Evolutionary conservation across 2,888 invertebrate genomes (phyloP).

Genomic region (Thymelicus sylvestris): DNA sequence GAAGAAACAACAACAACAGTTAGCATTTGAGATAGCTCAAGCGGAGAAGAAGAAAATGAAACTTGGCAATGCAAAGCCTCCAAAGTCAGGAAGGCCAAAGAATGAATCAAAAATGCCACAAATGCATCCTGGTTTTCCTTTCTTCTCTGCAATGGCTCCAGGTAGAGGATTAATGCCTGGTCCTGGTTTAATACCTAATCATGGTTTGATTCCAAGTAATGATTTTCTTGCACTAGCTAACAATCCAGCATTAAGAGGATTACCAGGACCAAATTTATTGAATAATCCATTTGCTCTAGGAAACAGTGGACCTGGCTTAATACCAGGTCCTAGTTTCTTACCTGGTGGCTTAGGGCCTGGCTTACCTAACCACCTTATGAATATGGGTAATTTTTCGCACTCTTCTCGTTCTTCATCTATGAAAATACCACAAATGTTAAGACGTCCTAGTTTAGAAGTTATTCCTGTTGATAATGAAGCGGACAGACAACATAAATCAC

Average conservation of each 20-base stretch:
- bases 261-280: constrained; percentile 70
- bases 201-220: constrained; percentile 78
- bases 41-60: constrained; percentile 71
- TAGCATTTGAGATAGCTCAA: constrained; percentile 72
- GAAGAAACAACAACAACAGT: constrained; percentile 77
- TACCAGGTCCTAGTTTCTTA: constrained; percentile 82
- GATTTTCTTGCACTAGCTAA: constrained; percentile 75
- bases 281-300: constrained; percentile 82
- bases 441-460: constrained; percentile 84
- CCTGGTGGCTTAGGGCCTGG: constrained; percentile 62
- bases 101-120: constrained; percentile 71
- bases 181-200: constrained; percentile 74
- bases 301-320: constrained; percentile 85
- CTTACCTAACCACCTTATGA: constrained; percentile 81
- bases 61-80: constrained; percentile 61
- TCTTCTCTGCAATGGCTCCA: constrained; percentile 75
- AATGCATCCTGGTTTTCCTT: constrained; percentile 75
- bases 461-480: constrained; percentile 82
- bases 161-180: constrained; percentile 85
- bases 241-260: constrained; percentile 76
- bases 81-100: constrained; percentile 73
- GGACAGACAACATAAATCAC: constrained; percentile 69
- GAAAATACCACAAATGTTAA: constrained; percentile 84
- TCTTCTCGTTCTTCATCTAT: constrained; percentile 84
- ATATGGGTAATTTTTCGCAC: constrained; percentile 82